Evolutionary conservation across 2,797 vertebrate genomes (phyloP), one percentile per base, ranked within the genome.

Genomic region (Falco naumanni): DNA sequence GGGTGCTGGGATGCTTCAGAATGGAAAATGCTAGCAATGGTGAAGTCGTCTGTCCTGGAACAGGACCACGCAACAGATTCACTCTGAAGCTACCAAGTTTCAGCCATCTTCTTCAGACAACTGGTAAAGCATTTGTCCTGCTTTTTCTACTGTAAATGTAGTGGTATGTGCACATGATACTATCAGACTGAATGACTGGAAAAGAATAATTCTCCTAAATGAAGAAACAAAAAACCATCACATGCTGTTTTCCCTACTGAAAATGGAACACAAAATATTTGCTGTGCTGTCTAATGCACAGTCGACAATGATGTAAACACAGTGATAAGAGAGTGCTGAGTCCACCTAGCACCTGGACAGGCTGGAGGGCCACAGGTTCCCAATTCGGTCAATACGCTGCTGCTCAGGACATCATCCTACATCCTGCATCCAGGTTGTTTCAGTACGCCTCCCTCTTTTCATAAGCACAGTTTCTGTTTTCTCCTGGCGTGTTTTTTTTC

Each of bases 331-430:
- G 43, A 71, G 53, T 41, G 50, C 45, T 15, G 51, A 56, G 65
- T 59, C 64, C 87, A 81, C 16, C 64, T 43, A n/a, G 31, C 43
- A 72, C 48, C 68, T 59, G 60, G 85, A 60, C 45, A 65, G 64
- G 53, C 10, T 28, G 77, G 65, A 84, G 77, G 76, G 64, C 54
- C 65, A 13, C 28, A 81, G 59, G 47, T 69, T 63, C 45, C 39
- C 21, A 50, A 2, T 69, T 48, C 33, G 17, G 47, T 53, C 7
- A 15, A 9, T 65, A 33, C 0, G 0, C 50, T 56, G 18, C 71
- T 88, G 56, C 51, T 84, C 20, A 24, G 69, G 69, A 63, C 28
- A 34, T 63, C 59, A 66, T 31, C 53, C 64, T 59, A 54, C 24
- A 37, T 47, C 41, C 53, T 56, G 2, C 31, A 57, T 64, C 26